Evolutionary conservation across 2,797 vertebrate species (phyloP), one percentile per base, ranked within the genome.

Genomic region (Rhyacichthys aspro): DNA sequence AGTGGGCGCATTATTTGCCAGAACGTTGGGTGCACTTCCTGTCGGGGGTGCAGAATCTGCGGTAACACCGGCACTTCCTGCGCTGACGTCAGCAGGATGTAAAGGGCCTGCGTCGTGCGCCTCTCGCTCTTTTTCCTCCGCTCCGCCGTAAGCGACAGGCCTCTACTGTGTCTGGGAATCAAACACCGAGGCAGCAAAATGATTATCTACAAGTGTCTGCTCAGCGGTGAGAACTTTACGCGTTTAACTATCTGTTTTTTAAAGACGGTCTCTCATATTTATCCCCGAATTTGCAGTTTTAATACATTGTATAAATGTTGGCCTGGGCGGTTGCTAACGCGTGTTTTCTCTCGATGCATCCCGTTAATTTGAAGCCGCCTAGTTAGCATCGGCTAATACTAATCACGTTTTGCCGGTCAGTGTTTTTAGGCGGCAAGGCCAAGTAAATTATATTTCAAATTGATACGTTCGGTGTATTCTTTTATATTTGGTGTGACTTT

Each of bases 151-250:
- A 9, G 62, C 67, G 62, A 66, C 58, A n/a, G 76, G 62, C 50
- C 59, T 49, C 9, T 4, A 0, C 55, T 75, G 50, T 67, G 37
- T 72, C 46, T 68, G 71, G 19, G 63, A 56, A 61, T 57, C 23
- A 47, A 69, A 61, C 81, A 72, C 11, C 74, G 3, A 64, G 74
- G 5, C 66, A 12, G 19, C 68, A 73, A 82, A 75, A 92, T 92
- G 91, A 85, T 85, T 56, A 88, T 85, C 86, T 90, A 82, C 74
- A 89, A 55, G 79, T 82, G 82, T 37, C 3, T 83, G 12, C 16
- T 90, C 62, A 43, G 7, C 34, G 19, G 92, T 92, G 45, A 65
- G 75, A 53, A 0, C 5, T 0, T 4, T 0, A 16, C 1, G 1
- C 0, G 0, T 14, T 1, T 5, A 0, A 0, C 11, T 0, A 3